Base-by-base conservation (phyloP, 2,113 vertebrate species). In the Apteryx owenii region DNA sequence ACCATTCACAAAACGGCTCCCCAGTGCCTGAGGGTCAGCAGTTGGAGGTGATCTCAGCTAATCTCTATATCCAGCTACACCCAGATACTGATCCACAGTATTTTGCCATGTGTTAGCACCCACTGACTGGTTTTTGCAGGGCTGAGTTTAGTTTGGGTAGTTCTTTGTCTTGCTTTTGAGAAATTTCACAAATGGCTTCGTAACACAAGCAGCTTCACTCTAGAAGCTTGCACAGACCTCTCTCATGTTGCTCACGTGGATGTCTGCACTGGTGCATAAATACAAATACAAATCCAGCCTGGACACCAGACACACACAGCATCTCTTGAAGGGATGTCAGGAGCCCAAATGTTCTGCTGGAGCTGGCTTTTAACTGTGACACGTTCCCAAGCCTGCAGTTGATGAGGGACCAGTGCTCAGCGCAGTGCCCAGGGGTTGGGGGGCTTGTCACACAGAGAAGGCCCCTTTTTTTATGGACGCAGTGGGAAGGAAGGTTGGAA, bases 21-120 rank as follows among this genome's bases (percentile, higher is more conserved):
- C 20, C 7, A 8, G 23, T 3, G 42, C 89, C 91, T 81, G 1
- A 6, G 48, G 76, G 89, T 62, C 90, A 66, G 68, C 7, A 0
- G 0, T 42, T 28, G 53, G 66, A 33, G 85, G 48, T 97, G 93
- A 96, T 73, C 93, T 92, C 95, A 88, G 82, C 88, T 96, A 96
- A 97, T 96, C 92, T 92, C 60, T 54, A 62, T 89, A 28, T 6
- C 62, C 90, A 88, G 95, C 88, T 68, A 81, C 95, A 88, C 96
- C 96, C 96, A 83, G 88, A 93, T 91, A 95, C 92, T 2, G 0
- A 3, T 8, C 62, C 50, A 11, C 22, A n/a, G 82, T 28, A 23
- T 77, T 70, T 10, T 28, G 33, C 51, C 68, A 18, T 22, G 11
- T 19, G 48, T 66, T 82, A 7, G 0, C 62, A 80, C 58, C 31